Conservation (phyloP, 2,113 vertebrate genomes). For the Syngnathus scovelli region DNA sequence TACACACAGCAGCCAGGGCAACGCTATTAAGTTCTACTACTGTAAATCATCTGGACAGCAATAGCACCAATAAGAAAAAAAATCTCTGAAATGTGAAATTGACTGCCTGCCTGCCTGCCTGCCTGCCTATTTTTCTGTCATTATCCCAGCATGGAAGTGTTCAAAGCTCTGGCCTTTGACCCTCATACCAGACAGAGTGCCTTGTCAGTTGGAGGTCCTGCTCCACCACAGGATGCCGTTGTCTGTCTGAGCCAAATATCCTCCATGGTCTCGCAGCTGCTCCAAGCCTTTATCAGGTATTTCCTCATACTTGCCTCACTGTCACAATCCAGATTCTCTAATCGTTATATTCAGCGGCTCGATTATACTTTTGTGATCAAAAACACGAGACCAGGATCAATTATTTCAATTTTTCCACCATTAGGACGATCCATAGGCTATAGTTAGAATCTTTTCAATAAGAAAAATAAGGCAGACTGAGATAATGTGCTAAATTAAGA, state of each 20-base stretch:
- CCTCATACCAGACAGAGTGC: slow-evolving; percentile 45
- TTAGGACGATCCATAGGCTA: no score
- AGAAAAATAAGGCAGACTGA: no score
- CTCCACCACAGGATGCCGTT: slow-evolving; percentile 78
- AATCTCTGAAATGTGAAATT: no score
- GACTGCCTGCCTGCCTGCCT: slow-evolving; percentile 19
- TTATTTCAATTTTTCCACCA: not conserved
- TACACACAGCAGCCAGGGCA: no score
- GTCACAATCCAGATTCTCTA: slow-evolving; percentile 1
- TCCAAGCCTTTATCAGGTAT: slow-evolving; percentile 80
- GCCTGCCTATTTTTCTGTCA: slow-evolving; percentile 42
- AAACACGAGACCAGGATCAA: not conserved
- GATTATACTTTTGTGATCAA: not conserved
- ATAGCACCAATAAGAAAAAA: not conserved
- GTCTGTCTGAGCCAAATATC: slow-evolving; percentile 77
- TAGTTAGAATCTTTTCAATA: not conserved
- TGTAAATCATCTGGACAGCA: no score
- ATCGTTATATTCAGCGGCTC: not conserved
- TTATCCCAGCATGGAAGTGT: slow-evolving; percentile 61
- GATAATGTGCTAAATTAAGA: not conserved
- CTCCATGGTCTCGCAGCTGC: slow-evolving; percentile 77
- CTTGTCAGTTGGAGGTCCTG: slow-evolving; percentile 45
- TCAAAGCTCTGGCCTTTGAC: slow-evolving; percentile 67
- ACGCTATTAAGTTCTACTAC: no score
- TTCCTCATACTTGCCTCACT: not conserved